These are phyloP conservation scores for Drosophila anceps DNA, from an alignment of 2,888 invertebrate genomes.

Conservation along the genomic window DNA sequence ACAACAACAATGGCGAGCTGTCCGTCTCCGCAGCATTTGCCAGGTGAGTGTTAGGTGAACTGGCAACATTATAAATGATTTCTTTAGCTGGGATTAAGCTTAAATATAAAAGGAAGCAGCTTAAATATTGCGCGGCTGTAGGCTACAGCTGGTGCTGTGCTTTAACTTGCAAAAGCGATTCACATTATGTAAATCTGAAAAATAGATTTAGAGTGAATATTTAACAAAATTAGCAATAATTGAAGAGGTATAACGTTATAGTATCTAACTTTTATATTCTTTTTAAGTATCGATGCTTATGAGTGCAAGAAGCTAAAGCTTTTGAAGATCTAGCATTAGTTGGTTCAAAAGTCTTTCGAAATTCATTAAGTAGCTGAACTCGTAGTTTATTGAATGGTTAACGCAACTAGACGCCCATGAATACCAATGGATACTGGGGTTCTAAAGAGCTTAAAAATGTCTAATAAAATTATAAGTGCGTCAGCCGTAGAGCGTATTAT, in stretches of 20 bases:
- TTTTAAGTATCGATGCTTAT: background rate
- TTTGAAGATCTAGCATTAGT: background rate
- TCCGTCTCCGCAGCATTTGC: constrained; percentile 68
- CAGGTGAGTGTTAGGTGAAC: constrained; percentile 59
- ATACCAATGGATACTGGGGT: no score
- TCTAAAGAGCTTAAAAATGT: no score
- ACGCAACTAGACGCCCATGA: no score
- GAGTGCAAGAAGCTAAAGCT: background rate
- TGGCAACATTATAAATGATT: constrained; percentile 9
- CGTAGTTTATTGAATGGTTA: no score
- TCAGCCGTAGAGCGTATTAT: no score
- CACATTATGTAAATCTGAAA: background rate
- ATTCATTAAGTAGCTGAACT: no score
- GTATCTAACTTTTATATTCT: background rate
- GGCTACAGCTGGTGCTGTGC: background rate
- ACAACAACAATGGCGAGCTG: constrained; percentile 68
- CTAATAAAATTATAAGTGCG: no score
- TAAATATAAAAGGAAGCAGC: background rate
- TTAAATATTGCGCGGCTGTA: background rate
- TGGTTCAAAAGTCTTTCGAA: background rate
- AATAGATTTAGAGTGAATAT: background rate
- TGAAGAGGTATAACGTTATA: no score
- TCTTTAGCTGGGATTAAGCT: background rate
- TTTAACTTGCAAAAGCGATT: background rate
- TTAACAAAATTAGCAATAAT: background rate